A percentile compares a stretch with the other conserved stretches of the same genome.
These are phyloP conservation scores for Lamprotornis superbus DNA, from an alignment of 2,113 vertebrate genomes.

Conservation along the genomic window DNA sequence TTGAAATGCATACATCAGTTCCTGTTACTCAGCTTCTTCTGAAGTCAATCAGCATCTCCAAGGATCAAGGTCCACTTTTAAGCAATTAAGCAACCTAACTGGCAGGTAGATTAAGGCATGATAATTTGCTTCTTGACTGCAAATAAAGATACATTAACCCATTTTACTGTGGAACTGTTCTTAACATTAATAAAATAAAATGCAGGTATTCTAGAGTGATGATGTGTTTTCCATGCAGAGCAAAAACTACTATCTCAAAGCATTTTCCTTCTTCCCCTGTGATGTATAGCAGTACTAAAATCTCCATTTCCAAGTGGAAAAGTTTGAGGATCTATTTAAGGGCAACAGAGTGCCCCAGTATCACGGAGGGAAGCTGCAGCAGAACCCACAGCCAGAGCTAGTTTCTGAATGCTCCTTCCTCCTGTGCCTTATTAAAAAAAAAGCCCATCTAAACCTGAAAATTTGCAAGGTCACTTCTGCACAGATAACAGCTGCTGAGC, in stretches of 20 bases:
- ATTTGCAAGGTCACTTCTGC: background rate
- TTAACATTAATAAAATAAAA: constrained; percentile 4
- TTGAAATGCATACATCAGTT: background rate
- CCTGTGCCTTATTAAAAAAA: background rate
- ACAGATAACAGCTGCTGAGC: background rate
- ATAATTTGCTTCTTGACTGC: background rate
- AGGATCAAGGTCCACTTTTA: background rate
- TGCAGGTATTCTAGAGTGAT: background rate
- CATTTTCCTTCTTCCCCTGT: background rate
- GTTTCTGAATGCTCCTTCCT: background rate
- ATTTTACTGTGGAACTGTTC: background rate
- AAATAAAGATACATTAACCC: background rate
- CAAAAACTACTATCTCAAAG: background rate
- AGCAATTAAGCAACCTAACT: background rate
- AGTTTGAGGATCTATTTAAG: background rate
- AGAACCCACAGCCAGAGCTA: background rate
- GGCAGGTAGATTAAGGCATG: background rate
- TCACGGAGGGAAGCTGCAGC: background rate
- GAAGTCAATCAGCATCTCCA: background rate
- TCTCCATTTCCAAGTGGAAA: background rate
- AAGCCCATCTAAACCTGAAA: background rate
- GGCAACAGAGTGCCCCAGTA: background rate
- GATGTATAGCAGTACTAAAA: background rate
- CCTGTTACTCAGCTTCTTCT: background rate
- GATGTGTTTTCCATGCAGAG: background rate